Conservation (phyloP, 2,113 vertebrate species). For the Dipodomys spectabilis region DNA sequence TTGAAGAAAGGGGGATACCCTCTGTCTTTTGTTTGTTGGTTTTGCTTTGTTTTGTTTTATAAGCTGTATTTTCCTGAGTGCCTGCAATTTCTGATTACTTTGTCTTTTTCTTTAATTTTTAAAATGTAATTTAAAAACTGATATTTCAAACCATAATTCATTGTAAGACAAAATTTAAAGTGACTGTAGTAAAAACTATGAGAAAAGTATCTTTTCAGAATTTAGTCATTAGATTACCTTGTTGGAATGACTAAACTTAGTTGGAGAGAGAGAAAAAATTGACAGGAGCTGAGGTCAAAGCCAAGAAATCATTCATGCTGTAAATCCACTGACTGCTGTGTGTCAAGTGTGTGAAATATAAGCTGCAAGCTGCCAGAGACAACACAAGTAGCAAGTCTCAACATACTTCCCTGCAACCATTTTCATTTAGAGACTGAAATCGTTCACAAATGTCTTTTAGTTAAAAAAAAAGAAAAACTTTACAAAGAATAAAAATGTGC, state of each 20-base stretch:
- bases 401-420: background rate
- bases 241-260: background rate
- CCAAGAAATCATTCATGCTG: background rate
- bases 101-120: background rate
- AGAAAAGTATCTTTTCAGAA: background rate
- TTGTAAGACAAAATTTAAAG: background rate
- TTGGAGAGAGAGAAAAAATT: background rate
- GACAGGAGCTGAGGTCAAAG: background rate
- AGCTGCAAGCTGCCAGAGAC: no score
- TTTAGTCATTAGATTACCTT: background rate
- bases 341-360: no score
- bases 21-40: background rate
- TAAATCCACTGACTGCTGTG: background rate
- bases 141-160: background rate
- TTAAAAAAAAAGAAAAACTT: background rate
- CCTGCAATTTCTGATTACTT: background rate
- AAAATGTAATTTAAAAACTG: background rate
- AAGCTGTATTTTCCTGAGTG: background rate
- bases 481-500: background rate
- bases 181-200: background rate
- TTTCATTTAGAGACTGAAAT: background rate
- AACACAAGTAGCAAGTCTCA: background rate
- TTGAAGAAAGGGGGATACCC: background rate
- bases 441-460: background rate
- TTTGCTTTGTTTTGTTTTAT: background rate